Evolutionary conservation across 37 sponge, comb jelly and placozoan species (phyloP).

Genomic region (Halichondria panicea): DNA sequence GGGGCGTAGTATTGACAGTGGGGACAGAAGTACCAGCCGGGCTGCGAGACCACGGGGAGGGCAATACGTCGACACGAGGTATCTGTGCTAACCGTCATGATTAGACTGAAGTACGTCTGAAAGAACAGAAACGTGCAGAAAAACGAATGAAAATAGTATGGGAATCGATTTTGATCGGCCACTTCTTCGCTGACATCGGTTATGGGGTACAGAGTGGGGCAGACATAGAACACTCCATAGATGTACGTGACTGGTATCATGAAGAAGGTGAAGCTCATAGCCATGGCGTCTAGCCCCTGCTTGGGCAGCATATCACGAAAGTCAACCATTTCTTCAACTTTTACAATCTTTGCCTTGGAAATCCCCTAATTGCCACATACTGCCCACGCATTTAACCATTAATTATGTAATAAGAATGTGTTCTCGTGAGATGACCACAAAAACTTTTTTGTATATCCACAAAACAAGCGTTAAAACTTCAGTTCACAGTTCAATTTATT

Average conservation of each 20-base stretch:
- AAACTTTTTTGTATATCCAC: too few relatives aligned
- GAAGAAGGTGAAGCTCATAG: constrained; percentile 59
- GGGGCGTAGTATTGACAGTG: constrained; percentile 70
- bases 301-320: constrained; percentile 12
- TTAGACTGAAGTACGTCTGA: constrained; percentile 29
- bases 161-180: neutral
- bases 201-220: constrained; percentile 52
- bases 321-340: neutral
- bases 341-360: too few relatives aligned
- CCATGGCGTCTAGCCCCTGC: constrained; percentile 36
- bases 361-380: too few relatives aligned
- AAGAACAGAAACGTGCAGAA: constrained; percentile 51
- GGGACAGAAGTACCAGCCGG: constrained; percentile 79
- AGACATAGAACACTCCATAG: constrained; percentile 53
- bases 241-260: constrained; percentile 60
- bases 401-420: too few relatives aligned
- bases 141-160: constrained; percentile 12
- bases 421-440: too few relatives aligned
- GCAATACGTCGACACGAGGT: constrained; percentile 41
- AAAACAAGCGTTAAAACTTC: neutral
- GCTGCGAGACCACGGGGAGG: constrained; percentile 48
- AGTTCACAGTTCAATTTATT: constrained; percentile 9
- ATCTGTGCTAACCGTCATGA: constrained; percentile 36
- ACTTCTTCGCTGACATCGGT: constrained; percentile 7
- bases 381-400: too few relatives aligned